Evolutionary conservation across 2,113 vertebrate species (phyloP), one percentile per base, ranked within the genome.

Genomic region (Pteronura brasiliensis): DNA sequence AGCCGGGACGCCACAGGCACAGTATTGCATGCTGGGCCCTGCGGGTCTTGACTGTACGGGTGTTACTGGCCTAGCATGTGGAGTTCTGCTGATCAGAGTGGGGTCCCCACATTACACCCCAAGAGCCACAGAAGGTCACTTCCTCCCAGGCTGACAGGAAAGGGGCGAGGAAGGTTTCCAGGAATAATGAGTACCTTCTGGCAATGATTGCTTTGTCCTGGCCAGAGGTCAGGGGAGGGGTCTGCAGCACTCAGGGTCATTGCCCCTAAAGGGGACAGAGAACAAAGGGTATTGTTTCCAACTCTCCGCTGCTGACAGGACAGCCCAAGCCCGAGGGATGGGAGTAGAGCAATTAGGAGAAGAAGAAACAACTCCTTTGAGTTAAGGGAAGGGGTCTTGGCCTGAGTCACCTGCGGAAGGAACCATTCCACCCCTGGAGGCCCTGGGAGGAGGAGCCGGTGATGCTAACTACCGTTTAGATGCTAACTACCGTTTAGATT

Each of bases 191-290:
- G 34, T 4, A 42, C 25, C 34, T 77, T 77, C 36, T 6, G 18
- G 23, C n/a, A 44, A 61, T 65, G 71, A 90, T 2, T 31, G 59
- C 85, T 39, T 14, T 57, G 18, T 61, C 18, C 81, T 47, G 25
- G 23, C 34, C 61, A 85, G 77, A 96, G 93, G 77, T 29, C 82
- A 49, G 44, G 77, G 61, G 36, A 59, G 67, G 77, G 77, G 20
- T 44, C 77, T 13, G 15, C 44, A 23, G 27, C 17, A 10, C 59
- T 61, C 34, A 63, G n/a, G 52, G 49, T 76, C 29, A 4, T 14
- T 27, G 59, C 3, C 55, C 77, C 27, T 9, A 18, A 36, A 82
- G 79, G 36, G 52, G 52, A 94, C 4, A 29, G 71, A 89, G n/a
- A 52, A 86, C 34, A 74, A 59, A 67, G 10, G 27, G 13, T 71